Percentiles rank a stretch among this genome's conserved stretches.
Conservation (phyloP, 2,888 invertebrate species). For the Odontocolon sp. region DNA sequence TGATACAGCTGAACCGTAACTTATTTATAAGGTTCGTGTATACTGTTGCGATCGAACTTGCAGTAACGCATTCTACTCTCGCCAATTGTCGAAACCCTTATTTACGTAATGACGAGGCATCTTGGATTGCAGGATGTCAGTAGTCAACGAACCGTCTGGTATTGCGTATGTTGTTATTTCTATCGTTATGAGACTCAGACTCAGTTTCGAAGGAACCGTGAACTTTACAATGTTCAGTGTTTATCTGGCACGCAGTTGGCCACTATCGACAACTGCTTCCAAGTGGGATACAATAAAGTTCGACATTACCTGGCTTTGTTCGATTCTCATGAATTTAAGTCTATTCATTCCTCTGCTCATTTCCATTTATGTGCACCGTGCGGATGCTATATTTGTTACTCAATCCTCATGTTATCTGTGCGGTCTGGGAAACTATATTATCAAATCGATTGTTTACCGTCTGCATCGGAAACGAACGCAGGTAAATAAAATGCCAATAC, state of each 20-base stretch:
- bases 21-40: too few species aligned
- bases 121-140: too few species aligned
- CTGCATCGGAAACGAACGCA: slow-evolving; percentile 56
- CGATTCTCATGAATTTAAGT: slow-evolving; percentile 9
- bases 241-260: slow-evolving; percentile 58
- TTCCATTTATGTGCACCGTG: slow-evolving; percentile 41
- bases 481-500: slow-evolving; percentile 44
- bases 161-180: background rate
- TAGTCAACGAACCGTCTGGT: background rate
- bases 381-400: slow-evolving; percentile 50
- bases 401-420: slow-evolving; percentile 59
- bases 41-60: too few species aligned
- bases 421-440: slow-evolving; percentile 57
- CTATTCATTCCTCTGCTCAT: slow-evolving; percentile 46
- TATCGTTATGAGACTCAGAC: slow-evolving; percentile 7
- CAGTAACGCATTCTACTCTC: too few species aligned
- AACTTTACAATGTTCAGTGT: slow-evolving; percentile 53
- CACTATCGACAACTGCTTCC: slow-evolving; percentile 25
- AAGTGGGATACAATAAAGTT: slow-evolving; percentile 27
- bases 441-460: slow-evolving; percentile 60
- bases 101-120: too few species aligned
- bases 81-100: too few species aligned
- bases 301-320: slow-evolving; percentile 45
- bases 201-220: slow-evolving; percentile 46
- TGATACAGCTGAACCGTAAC: too few species aligned